Evolutionary conservation across 2,888 invertebrate genomes (phyloP).

Genomic region (Melikaiella ostensackeni): DNA sequence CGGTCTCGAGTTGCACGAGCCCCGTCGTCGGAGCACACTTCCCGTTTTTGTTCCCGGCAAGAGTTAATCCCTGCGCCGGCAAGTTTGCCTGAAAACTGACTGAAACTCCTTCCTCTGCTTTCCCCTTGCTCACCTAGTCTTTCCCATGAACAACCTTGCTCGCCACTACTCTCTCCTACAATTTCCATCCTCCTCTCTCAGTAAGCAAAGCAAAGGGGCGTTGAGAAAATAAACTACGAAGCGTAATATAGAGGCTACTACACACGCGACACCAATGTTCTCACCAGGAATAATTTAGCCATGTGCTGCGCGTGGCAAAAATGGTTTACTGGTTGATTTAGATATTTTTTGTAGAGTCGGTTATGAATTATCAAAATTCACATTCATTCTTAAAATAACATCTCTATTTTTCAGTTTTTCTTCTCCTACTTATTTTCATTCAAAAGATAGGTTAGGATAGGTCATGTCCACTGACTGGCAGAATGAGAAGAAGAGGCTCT

Average conservation of each 20-base stretch:
- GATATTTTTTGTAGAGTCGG: not conserved
- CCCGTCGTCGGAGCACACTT: conserved; percentile 52
- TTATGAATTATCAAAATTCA: not conserved
- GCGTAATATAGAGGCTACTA: conserved; percentile 16
- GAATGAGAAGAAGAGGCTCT: too few species aligned
- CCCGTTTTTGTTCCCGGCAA: conserved; percentile 67
- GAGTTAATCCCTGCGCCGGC: conserved; percentile 68
- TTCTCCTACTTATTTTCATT: too few species aligned
- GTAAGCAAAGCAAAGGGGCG: conserved; percentile 56
- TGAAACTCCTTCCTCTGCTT: conserved; percentile 57
- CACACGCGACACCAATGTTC: conserved; percentile 41
- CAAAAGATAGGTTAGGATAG: too few species aligned
- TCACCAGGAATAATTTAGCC: conserved; percentile 17
- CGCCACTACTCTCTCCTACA: conserved; percentile 8
- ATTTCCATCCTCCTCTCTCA: conserved; percentile 24
- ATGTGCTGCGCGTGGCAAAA: not conserved
- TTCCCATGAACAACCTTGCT: conserved; percentile 38
- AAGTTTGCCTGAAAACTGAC: conserved; percentile 66
- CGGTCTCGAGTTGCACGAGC: conserved; percentile 44
- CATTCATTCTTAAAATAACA: not conserved
- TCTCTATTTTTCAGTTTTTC: too few species aligned
- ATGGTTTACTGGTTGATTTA: not conserved
- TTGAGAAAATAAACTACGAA: conserved; percentile 64
- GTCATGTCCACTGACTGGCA: too few species aligned
- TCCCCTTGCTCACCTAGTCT: conserved; percentile 18